Evolutionary conservation across 2,797 vertebrate species (phyloP), one percentile per base, ranked within the genome.

Genomic region (Hylomyscus alleni): DNA sequence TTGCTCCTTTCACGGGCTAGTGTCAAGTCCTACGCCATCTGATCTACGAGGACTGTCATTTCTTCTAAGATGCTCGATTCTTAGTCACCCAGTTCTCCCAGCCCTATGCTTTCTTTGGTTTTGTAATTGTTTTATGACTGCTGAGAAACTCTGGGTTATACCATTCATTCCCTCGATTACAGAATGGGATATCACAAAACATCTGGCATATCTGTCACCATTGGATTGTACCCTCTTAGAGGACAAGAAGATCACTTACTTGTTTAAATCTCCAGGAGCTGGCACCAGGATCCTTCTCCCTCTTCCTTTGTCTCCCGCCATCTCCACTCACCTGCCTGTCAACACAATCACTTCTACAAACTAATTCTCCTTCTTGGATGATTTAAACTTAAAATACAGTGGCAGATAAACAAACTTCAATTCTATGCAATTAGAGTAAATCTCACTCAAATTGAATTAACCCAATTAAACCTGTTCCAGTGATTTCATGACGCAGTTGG

Each of bases 391-490:
- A 88, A 84, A 75, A 75, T 40, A 34, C 9, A 83, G 37, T 77
- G 34, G 12, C 19, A 69, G n/a, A 81, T 50, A 86, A 92, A 47
- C 47, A 88, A 69, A 83, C 47, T 90, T 78, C 17, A 88, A 44
- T 84, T 83, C 31, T 34, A 69, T 29, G 34, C 34, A 90, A 37
- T 11, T 52, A 20, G 37, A 44, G 77, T 40, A 80, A 95, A 89
- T 69, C 29, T 19, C 92, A 69, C 37, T 8, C n/a, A 89, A 93
- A 72, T 67, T n/a, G 58, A 84, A 83, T 91, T 88, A 93, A 93
- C 44, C 14, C 72, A 93, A 76, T 80, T 54, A 85, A 69, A 40
- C 77, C 20, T 67, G 26, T 58, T 84, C 82, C 56, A 91, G 34
- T 91, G 20, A 81, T 82, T 89, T 82, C 20, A n/a, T 62, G 90